phyloP scores from a whole-genome alignment of 2,113 vertebrate species.

The Ochotona curzoniae region DNA sequence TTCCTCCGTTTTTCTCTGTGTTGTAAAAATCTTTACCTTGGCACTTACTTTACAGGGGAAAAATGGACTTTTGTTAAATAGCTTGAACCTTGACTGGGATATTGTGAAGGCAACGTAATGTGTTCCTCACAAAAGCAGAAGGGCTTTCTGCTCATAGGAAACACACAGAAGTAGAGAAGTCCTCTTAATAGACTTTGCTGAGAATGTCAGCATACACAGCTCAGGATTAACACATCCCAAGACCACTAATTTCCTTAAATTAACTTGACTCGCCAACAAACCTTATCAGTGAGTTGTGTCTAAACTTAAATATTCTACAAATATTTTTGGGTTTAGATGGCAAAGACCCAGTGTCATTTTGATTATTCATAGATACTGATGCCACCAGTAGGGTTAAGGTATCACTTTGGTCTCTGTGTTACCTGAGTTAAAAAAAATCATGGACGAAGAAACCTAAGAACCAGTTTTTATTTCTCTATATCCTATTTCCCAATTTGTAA shows the following conservation, averaged over 20 bases:
- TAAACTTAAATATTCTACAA: not conserved
- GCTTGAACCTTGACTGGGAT: slow-evolving; percentile 43
- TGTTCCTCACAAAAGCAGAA: not conserved
- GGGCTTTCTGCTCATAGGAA: slow-evolving; percentile 37
- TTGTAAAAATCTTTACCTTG: slow-evolving; percentile 73
- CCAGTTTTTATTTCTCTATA: not conserved
- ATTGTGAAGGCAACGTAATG: slow-evolving; percentile 50
- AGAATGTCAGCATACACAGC: slow-evolving; percentile 33
- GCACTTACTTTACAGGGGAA: slow-evolving; percentile 27
- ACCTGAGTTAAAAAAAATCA: not conserved
- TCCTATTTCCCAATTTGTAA: slow-evolving; percentile 42
- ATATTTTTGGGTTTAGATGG: slow-evolving; percentile 11
- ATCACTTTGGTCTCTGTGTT: slow-evolving; percentile 36
- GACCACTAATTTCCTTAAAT: slow-evolving; percentile 49
- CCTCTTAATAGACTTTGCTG: slow-evolving; percentile 23
- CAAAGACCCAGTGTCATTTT: slow-evolving; percentile 24
- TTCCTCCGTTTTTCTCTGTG: slow-evolving; percentile 70
- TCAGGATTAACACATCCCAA: slow-evolving; percentile 26
- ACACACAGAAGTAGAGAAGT: not conserved
- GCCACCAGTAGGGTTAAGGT: not conserved
- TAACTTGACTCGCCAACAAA: slow-evolving; percentile 47
- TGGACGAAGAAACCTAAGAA: slow-evolving; percentile 17
- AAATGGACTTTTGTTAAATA: slow-evolving; percentile 67
- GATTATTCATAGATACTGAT: slow-evolving; percentile 12
- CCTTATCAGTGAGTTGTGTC: not conserved